Conservation (phyloP, 2,888 invertebrate genomes). For the Cerastis rubricosa region DNA sequence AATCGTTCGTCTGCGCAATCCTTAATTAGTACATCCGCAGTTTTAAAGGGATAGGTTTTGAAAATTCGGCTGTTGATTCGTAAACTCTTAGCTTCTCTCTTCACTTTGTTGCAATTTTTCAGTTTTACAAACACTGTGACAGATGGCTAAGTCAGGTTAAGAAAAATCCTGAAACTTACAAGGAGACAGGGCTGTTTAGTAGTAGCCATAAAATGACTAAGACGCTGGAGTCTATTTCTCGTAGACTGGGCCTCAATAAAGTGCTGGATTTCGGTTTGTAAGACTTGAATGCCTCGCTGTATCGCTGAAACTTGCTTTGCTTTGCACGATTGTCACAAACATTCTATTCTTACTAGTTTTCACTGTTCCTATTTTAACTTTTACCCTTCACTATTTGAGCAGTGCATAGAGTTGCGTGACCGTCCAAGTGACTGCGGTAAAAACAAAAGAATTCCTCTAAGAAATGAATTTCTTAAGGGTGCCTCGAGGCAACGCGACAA, state of each 20-base stretch:
- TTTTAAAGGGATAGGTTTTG: neutral
- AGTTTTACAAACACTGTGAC: slow-evolving; percentile 95
- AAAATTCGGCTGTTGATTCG: slow-evolving; percentile 25
- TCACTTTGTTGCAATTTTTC: slow-evolving; percentile 84
- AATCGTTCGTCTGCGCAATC: neutral
- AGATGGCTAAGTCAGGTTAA: slow-evolving; percentile 93
- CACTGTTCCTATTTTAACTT: neutral
- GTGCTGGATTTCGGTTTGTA: slow-evolving; percentile 89
- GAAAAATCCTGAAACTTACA: slow-evolving; percentile 91
- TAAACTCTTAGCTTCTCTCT: slow-evolving; percentile 68
- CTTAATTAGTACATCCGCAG: too few species aligned
- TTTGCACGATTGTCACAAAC: slow-evolving; percentile 72
- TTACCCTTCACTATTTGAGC: slow-evolving; percentile 1
- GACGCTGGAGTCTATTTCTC: slow-evolving; percentile 91
- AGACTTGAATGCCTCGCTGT: slow-evolving; percentile 59
- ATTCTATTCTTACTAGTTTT: slow-evolving; percentile 23
- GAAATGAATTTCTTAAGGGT: neutral
- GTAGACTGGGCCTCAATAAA: slow-evolving; percentile 90
- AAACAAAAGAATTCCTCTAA: too few species aligned
- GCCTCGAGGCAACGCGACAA: neutral
- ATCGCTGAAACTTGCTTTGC: slow-evolving; percentile 76
- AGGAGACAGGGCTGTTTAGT: slow-evolving; percentile 90
- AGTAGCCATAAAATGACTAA: slow-evolving; percentile 90
- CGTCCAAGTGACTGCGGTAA: neutral
- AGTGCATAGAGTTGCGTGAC: neutral